These are phyloP conservation scores for Heliconius ethilla DNA, from an alignment of 2,888 invertebrate genomes.

Conservation along the genomic window DNA sequence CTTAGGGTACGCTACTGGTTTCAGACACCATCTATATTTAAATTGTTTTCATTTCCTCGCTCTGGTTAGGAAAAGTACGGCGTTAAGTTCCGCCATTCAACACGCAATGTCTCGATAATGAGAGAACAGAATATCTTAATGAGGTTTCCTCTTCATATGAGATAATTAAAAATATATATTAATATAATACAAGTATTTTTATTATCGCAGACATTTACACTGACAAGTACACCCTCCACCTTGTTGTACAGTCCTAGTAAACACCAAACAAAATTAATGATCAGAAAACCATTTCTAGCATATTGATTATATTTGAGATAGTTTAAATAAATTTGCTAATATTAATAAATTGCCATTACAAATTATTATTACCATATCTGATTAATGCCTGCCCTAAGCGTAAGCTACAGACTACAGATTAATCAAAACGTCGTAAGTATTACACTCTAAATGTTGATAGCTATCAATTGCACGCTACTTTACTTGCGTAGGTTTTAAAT, in stretches of 20 bases:
- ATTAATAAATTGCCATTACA: conserved; percentile 31
- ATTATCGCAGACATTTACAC: not conserved
- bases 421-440: conserved; percentile 28
- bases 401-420: conserved; percentile 22
- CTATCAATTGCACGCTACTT: not conserved
- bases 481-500: not conserved
- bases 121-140: too few relatives aligned
- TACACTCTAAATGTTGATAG: conserved; percentile 15
- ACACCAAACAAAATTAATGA: conserved; percentile 12
- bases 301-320: conserved; percentile 29
- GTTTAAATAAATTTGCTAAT: conserved; percentile 32
- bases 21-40: too few relatives aligned
- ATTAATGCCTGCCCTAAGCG: conserved; percentile 29
- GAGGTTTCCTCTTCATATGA: too few relatives aligned
- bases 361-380: conserved; percentile 33
- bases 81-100: too few relatives aligned
- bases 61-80: too few relatives aligned
- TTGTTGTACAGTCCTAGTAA: not conserved
- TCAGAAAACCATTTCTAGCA: conserved; percentile 14
- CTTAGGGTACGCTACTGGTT: too few relatives aligned
- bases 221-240: not conserved
- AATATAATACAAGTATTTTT: too few relatives aligned
- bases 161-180: too few relatives aligned
- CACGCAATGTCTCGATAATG: too few relatives aligned
- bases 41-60: too few relatives aligned